Evolutionary conservation across 2,797 vertebrate species (phyloP), one percentile per base, ranked within the genome.

Genomic region (Odontamblyopus rebecca): DNA sequence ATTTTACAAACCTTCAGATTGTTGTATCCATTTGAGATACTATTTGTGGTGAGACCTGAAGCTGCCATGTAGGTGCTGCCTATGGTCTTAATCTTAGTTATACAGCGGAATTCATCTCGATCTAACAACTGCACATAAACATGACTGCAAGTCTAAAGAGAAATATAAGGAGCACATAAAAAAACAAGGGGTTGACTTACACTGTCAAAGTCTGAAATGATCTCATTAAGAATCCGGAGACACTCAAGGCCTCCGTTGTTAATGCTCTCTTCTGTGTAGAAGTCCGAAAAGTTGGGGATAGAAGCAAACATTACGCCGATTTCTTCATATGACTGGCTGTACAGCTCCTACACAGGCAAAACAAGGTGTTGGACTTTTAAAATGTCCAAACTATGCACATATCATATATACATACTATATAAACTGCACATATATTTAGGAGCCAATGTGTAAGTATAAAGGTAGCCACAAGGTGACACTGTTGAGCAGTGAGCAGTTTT

Each of bases 31-130:
- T 95, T 96, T 26, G 91, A 90, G 67, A 91, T 96, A 76, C 93
- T 93, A 35, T 97, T 95, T 0, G 96, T 95, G 0, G 95, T 97
- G 80, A 99, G 95, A 15, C 97, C 97, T 0, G 97, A 98, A 0
- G 97, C 97, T 0, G 97, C 97, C 97, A 99, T 99, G 71, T 99
- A 99, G 35, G 97, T 99, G 91, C 97, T 99, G 80, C 97, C 97
- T 3, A 99, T 99, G 8, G 97, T 99, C 87, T 98, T 99, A 82
- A 99, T 99, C 88, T 99, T 99, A 50, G 97, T 99, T 86, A 99
- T 98, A 84, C 89, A 93, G 18, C 94, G 95, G 83, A 98, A 99
- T 19, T 96, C 96, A 0, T 95, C 92, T 26, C 95, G 90, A 53
- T 98, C 97, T 72, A 98, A 82, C 74, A 98, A 92, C 97, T 99